Evolutionary conservation across 2,888 invertebrate species (phyloP), one percentile per base, ranked within the genome.

Genomic region (Acronicta leporina): DNA sequence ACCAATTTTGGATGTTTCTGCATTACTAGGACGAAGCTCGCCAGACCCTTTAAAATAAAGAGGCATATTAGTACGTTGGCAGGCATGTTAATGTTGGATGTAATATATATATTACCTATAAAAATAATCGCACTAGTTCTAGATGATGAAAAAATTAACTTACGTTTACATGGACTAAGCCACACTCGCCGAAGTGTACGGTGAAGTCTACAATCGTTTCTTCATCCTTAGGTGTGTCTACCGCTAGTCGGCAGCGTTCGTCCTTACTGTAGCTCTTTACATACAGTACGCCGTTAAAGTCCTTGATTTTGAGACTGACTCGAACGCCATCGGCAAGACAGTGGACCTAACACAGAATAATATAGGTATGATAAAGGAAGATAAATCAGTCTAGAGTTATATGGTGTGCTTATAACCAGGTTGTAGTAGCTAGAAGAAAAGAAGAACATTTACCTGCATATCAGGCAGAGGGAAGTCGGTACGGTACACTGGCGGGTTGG

Each of bases 1-100:
- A 99, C 97, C 53, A 99, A 95, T 94, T 98, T 98, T 0, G 98
- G 98, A 96, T 99, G 99, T 92, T 98, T 98, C 87, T 99, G 99
- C 85, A 99, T 98, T 25, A 99, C 98, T 44, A 99, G 95, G 1
- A 99, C 97, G 87, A 98, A 99, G 85, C 97, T 98, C 25, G 98
- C 98, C 87, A 98, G 96, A 51, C 98, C 98, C 97, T 97, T 89
- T 61, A 89, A 87, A 75, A 61, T 59, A 68, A 66, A 62, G n/a
- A 55, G 40, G 52, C n/a, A 16, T 54, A 43, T 25, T 38, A 14
- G 9, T 15, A 42, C 15, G 6, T 5, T 38, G 13, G n/a, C 13
- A 38, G 11, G 33, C 2, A 2, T 30, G 13, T 35, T 35, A 35
- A 3, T 13, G 11, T 35, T 33, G 33, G 33, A 11, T 33, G 6